A percentile compares a stretch with the other conserved stretches of the same genome.
These are phyloP conservation scores for Mastomys coucha DNA, from an alignment of 2,113 vertebrate species.

Conservation along the genomic window DNA sequence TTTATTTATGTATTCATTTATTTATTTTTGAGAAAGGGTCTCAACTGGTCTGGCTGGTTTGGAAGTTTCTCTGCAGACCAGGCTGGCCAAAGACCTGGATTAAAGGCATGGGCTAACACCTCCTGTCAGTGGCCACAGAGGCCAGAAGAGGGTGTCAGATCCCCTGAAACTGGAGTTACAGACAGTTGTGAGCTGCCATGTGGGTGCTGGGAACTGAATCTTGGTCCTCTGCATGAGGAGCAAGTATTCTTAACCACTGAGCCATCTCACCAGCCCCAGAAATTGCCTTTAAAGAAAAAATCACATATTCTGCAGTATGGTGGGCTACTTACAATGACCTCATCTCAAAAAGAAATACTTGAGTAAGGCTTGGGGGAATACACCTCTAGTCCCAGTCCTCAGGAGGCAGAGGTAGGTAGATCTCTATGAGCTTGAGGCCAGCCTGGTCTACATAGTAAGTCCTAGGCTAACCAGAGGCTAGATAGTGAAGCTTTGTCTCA, in stretches of 20 bases:
- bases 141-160: neutral
- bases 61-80: neutral
- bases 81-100: neutral
- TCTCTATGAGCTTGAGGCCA: neutral
- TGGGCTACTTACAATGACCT: neutral
- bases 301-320: neutral
- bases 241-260: neutral
- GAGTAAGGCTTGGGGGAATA: neutral
- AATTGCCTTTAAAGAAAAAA: neutral
- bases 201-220: neutral
- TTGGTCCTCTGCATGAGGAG: neutral
- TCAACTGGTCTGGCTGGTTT: neutral
- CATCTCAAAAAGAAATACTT: neutral
- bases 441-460: neutral
- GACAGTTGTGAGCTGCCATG: neutral
- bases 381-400: neutral
- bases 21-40: neutral
- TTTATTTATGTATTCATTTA: accelerated
- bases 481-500: neutral
- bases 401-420: neutral
- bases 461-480: no score
- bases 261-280: neutral
- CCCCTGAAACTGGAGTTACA: neutral
- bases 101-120: neutral
- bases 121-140: neutral